Percentiles rank a stretch among this genome's conserved stretches.
Evolutionary conservation across 1,140 invertebrate species (phyloP).

Genomic region (Drosophila cardini): DNA sequence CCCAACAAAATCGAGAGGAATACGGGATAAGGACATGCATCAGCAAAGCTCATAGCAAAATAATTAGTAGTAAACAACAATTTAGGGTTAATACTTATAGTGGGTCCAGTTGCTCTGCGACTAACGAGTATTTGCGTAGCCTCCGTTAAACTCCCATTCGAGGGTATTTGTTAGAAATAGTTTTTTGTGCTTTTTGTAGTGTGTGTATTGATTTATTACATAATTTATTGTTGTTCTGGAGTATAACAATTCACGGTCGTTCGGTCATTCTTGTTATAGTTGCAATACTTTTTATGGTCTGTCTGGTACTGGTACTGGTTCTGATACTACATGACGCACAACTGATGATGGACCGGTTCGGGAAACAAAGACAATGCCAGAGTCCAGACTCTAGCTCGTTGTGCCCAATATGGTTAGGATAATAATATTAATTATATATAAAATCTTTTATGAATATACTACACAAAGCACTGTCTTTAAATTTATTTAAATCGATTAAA

Average conservation of each 20-base stretch:
- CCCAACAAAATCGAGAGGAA: constrained; percentile 4
- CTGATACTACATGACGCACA: constrained; percentile 64
- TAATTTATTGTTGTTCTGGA: constrained; percentile 57
- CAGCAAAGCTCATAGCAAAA: constrained; percentile 40
- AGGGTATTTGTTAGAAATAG: constrained; percentile 30
- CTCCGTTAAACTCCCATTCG: constrained; percentile 8
- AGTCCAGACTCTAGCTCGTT: constrained; percentile 60
- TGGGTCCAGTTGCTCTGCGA: constrained; percentile 3
- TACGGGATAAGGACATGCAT: constrained; percentile 36
- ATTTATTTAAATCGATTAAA: too few relatives aligned
- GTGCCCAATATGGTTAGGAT: constrained; percentile 61
- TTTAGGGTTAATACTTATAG: constrained; percentile 29
- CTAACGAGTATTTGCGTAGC: not conserved
- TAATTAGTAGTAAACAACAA: constrained; percentile 43
- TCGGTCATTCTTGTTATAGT: constrained; percentile 40
- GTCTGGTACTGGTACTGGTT: constrained; percentile 41
- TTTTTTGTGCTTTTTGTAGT: constrained; percentile 16
- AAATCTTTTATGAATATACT: too few relatives aligned
- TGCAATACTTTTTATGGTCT: constrained; percentile 66
- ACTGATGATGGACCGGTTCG: constrained; percentile 65
- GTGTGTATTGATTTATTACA: constrained; percentile 71
- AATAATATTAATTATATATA: too few relatives aligned
- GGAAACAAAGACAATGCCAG: constrained; percentile 63
- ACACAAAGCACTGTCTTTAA: too few relatives aligned
- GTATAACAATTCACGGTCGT: constrained; percentile 38